phyloP scores from a whole-genome alignment of 2,888 invertebrate genomes.

The Oscheius sp. region DNA sequence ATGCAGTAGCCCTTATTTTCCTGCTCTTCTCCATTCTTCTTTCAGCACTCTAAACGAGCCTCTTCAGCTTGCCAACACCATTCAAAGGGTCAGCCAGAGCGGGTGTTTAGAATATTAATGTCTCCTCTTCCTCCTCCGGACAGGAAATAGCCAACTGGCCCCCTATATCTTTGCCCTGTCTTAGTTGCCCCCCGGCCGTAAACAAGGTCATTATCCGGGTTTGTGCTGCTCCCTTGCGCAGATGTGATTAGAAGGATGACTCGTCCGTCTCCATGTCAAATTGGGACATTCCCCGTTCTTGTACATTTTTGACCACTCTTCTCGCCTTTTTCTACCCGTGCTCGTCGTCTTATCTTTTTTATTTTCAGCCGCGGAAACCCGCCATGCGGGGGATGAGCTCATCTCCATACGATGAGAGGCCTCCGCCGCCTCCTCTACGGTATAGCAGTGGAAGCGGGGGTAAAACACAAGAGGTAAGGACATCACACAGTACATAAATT shows the following conservation, averaged over 20 bases:
- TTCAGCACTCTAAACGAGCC: no score
- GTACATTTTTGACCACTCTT: not conserved
- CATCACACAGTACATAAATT: no score
- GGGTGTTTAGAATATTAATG: constrained; percentile 1
- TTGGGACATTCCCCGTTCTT: not conserved
- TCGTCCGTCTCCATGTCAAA: constrained; percentile 21
- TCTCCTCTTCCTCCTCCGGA: not conserved
- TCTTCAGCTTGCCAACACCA: no score
- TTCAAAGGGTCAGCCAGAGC: no score
- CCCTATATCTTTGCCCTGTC: not conserved
- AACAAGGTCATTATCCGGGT: constrained; percentile 36
- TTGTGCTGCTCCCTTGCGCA: constrained; percentile 33
- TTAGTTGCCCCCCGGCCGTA: constrained; percentile 6
- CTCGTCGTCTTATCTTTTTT: not conserved
- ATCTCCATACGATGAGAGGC: constrained; percentile 69
- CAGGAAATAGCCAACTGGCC: not conserved
- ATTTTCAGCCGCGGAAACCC: not conserved
- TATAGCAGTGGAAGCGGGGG: constrained; percentile 52
- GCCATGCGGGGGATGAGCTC: constrained; percentile 38
- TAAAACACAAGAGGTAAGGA: constrained; percentile 31
- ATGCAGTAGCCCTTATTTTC: no score
- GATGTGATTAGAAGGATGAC: constrained; percentile 14
- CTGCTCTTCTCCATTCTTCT: no score
- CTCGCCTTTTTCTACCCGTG: not conserved
- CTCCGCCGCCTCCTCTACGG: constrained; percentile 72